Evolutionary conservation across 2,888 invertebrate genomes (phyloP), one percentile per base, ranked within the genome.

Genomic region (Dasysyrphus tricinctus): DNA sequence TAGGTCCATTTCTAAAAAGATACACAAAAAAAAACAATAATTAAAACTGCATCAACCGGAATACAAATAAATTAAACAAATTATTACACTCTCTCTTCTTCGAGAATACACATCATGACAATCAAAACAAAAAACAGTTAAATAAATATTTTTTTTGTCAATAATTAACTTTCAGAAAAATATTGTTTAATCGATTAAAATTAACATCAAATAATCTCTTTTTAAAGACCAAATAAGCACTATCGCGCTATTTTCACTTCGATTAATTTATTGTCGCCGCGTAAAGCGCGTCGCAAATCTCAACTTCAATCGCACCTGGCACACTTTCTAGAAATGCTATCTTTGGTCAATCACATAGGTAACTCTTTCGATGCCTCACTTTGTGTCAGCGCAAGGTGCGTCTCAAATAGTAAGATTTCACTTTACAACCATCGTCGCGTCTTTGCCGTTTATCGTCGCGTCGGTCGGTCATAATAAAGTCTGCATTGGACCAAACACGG

Each of bases 1-100:
- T 69, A 90, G 85, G 89, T 89, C 89, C 91, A 91, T 91, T 88
- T 89, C 91, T 91, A 84, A 42, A 16, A 57, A 61, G 14, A 80
- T 3, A 47, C 44, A 56, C 29, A 57, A 54, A 70, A 37, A n/a
- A n/a, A n/a, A 44, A 51, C 51, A n/a, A 73, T n/a, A 12, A 29
- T 16, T 2, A 67, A 49, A 73, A 73, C 51, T 49, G 19, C n/a
- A 8, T 34, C n/a, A 0, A 32, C 11, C 37, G n/a, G 16, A 11
- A 34, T 5, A 44, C 24, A 24, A n/a, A n/a, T n/a, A n/a, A n/a
- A n/a, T n/a, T n/a, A n/a, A 57, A 32, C 11, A 51, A 14, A 32
- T 12, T 69, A n/a, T 67, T 61, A 32, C 59, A 19, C 59, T 29
- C 32, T 37, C 1, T 44, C 14, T 42, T 11, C 44, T 69, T 34